Base-by-base conservation (phyloP, 1,140 invertebrate genomes). In the Caenorhabditis inopinata region DNA sequence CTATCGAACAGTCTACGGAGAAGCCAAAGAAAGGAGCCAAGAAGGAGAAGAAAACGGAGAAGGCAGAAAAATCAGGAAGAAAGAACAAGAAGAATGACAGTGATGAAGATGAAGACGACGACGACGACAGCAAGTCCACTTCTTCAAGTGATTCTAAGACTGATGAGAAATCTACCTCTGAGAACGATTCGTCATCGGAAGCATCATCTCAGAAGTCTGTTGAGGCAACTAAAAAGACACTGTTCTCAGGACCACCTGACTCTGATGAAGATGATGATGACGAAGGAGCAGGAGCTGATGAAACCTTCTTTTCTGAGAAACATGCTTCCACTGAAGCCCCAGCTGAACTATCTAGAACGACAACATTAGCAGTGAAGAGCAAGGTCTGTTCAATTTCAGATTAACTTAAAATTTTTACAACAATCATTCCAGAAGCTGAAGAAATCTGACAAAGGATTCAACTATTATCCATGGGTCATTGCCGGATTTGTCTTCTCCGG, bases 201-300 rank as follows among this genome's bases (percentile, higher is more conserved):
- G 11, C 58, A 9, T 68, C 58, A 23, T 38, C 58, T 18, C 32
- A 68, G 25, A 68, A 68, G 32, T n/a, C 25, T n/a, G 58, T 68
- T 9, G 58, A 27, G n/a, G 58, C 32, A 18, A 68, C 58, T n/a
- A 68, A 68, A 18, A 68, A 68, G 58, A 68, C 58, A 5, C 38
- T 68, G 58, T 68, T 68, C 58, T 68, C 58, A 18, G 58, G 58
- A 68, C 58, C 58, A 68, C 58, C 58, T 38, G 58, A 68, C n/a
- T 68, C 58, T 35, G 58, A 68, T 21, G 58, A 68, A 18, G 58
- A 68, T 38, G 58, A 68, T 21, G 58, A 68, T 38, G 58, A 68
- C 7, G 58, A 68, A 16, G 58, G 58, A 68, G 58, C 58, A 4
- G 58, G 58, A 42, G 58, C 58, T 21, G 58, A 68, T 9, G 58